Evolutionary conservation across 2,797 vertebrate species (phyloP), one percentile per base, ranked within the genome.

Genomic region (Syngnathus acus): DNA sequence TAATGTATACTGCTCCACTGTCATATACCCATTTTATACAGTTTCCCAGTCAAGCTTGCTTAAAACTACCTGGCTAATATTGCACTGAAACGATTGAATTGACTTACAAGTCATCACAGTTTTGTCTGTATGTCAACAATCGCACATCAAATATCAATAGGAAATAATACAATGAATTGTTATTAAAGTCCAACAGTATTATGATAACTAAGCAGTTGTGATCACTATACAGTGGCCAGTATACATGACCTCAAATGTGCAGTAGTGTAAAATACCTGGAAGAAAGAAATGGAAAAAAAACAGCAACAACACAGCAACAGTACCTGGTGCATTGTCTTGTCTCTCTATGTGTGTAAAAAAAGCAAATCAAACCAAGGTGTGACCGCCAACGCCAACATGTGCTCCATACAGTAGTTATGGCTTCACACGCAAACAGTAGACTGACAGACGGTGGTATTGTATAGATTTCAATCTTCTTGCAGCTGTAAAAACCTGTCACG

Each of bases 301-400:
- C 26, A 26, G 23, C 1, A 21, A 21, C n/a, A 42, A 61, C 5
- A 21, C 3, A 19, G 37, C 17, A n/a, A 9, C 13, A 17, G 79
- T 86, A 88, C 86, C 85, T 84, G 26, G 55, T 61, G 9, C 10
- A 43, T 23, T 62, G 4, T 57, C 45, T 37, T 63, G 32, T 32
- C 8, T 65, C 39, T 21, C 5, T 64, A 60, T 23, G 11, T 6
- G 58, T 38, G 54, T 5, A 32, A 23, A 65, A 54, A 5, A 9
- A 7, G 58, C 55, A 69, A 64, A 64, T 76, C 65, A 69, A 59
- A 73, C 1, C 39, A 61, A 61, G n/a, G 26, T n/a, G 48, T 17
- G 32, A 65, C 51, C 64, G 10, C 19, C 19, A 4, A 55, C 0
- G 10, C n/a, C 59, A 2, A 2, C 65, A 51, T 73, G 65, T 67